Conservation (phyloP, 2,797 vertebrate genomes). For the Eremophila alpestris region DNA sequence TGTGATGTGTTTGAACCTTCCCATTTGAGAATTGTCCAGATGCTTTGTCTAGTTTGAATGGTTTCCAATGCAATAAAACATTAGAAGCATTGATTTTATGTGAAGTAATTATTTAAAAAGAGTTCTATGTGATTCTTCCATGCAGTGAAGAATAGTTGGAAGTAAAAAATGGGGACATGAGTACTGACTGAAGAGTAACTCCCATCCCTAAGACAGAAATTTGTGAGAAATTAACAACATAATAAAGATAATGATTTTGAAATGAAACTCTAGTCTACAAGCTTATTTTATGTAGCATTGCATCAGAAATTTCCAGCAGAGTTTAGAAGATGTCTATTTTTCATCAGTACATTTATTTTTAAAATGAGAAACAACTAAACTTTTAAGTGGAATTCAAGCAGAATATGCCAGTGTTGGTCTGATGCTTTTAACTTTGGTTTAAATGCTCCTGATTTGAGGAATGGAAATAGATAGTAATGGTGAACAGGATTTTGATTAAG, state of each 20-base stretch:
- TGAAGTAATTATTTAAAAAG: not conserved
- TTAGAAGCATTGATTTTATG: not conserved
- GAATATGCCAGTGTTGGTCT: not conserved
- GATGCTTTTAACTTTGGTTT: not conserved
- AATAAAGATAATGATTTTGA: not conserved
- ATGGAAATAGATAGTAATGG: not conserved
- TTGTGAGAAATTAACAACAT: not conserved
- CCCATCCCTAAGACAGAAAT: not conserved
- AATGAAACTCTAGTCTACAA: not conserved
- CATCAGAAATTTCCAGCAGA: not conserved
- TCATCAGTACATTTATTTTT: not conserved
- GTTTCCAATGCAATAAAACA: not conserved
- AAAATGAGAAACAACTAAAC: not conserved
- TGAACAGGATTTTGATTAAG: not conserved
- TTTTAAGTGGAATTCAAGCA: not conserved
- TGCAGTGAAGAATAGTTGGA: not conserved
- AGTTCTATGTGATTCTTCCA: not conserved
- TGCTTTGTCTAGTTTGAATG: not conserved
- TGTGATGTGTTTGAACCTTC: not conserved
- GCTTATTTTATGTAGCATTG: not conserved
- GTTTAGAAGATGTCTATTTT: not conserved
- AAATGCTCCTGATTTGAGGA: not conserved
- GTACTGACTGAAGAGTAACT: not conserved
- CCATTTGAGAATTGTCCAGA: not conserved
- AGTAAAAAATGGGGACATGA: not conserved